A percentile compares a stretch with the other conserved stretches of the same genome.
These are phyloP conservation scores for Ridgeia piscesae DNA, from an alignment of 1,140 invertebrate species.

Conservation along the genomic window DNA sequence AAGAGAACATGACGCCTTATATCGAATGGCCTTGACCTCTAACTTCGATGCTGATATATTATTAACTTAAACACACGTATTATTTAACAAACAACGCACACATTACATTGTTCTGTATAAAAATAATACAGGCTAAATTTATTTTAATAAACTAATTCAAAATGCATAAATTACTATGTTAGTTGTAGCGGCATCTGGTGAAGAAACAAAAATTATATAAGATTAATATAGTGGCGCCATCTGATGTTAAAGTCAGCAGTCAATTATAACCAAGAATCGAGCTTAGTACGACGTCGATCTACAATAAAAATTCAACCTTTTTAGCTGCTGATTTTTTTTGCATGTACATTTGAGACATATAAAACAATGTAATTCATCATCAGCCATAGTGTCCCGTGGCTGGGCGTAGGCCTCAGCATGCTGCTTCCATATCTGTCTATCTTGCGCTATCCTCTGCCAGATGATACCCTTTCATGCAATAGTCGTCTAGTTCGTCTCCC, in stretches of 20 bases:
- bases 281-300: no score
- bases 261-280: no score
- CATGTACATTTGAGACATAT: no score
- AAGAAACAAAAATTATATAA: not conserved
- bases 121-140: not conserved
- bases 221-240: not conserved
- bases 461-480: no score
- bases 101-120: not conserved
- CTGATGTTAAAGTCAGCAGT: not conserved
- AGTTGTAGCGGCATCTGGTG: not conserved
- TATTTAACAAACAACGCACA: not conserved
- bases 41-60: not conserved
- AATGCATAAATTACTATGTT: not conserved
- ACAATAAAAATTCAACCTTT: no score
- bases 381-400: no score
- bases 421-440: no score
- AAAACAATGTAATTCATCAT: no score
- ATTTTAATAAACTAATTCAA: not conserved
- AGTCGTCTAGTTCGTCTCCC: no score
- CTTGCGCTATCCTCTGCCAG: no score
- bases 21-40: not conserved
- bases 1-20: not conserved
- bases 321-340: no score
- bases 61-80: not conserved
- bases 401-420: no score